Evolutionary conservation across 1,140 invertebrate species (phyloP).

Genomic region (Drosophila burlai): DNA sequence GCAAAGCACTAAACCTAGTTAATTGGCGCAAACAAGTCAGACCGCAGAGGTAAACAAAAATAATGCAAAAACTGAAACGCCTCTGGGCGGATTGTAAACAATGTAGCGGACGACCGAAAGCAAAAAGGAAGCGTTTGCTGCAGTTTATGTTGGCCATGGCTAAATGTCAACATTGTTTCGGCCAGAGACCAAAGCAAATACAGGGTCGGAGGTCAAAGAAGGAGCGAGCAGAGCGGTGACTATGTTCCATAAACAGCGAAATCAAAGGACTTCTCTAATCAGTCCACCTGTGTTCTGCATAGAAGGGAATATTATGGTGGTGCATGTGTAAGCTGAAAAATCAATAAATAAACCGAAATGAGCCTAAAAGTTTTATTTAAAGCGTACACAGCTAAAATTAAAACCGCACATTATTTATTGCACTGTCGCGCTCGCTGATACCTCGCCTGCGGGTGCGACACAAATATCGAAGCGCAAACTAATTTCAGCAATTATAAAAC

Average conservation of each 20-base stretch:
- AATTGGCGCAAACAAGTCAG: constrained; percentile 52
- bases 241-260: constrained; percentile 1
- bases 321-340: constrained; percentile 49
- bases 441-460: constrained; percentile 39
- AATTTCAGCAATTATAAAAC: constrained; percentile 51
- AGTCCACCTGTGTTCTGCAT: constrained; percentile 29
- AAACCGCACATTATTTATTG: constrained; percentile 67
- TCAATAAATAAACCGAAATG: constrained; percentile 47
- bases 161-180: constrained; percentile 27
- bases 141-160: constrained; percentile 28
- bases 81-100: constrained; percentile 14
- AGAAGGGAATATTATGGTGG: neutral
- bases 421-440: constrained; percentile 23
- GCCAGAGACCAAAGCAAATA: constrained; percentile 30
- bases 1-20: constrained; percentile 12
- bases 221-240: neutral
- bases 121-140: constrained; percentile 7
- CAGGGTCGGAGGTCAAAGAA: constrained; percentile 12
- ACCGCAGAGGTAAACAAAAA: constrained; percentile 58
- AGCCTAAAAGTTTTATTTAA: constrained; percentile 60
- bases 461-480: constrained; percentile 35
- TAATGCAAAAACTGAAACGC: constrained; percentile 19
- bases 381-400: constrained; percentile 69
- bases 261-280: constrained; percentile 51
- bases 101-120: neutral